Base-by-base conservation (phyloP, 2,797 vertebrate species). In the Sebastes elongatus region DNA sequence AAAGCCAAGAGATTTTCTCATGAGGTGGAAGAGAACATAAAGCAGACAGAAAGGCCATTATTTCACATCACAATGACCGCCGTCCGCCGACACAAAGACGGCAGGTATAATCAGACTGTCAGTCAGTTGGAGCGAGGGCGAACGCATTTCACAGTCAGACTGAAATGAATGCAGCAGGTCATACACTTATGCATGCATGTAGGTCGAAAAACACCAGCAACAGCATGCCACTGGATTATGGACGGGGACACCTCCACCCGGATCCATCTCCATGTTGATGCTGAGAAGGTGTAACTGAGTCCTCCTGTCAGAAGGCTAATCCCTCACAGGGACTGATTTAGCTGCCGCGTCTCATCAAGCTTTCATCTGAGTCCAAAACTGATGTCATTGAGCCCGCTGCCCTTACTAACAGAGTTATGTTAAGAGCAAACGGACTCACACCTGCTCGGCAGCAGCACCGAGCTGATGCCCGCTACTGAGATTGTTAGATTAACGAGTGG, bases 331-430 rank as follows among this genome's bases (percentile, higher is more conserved):
- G 87, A 91, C 91, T 74, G 68, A 92, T 90, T 90, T 89, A 93
- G 88, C 87, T 56, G 25, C 65, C 5, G 62, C 70, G 16, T 77
- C 87, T 77, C 79, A 71, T 87, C 67, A 27, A 67, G 83, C 90
- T 91, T 93, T 93, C 90, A 93, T 93, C 89, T 72, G 33, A 66
- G 82, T 84, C 87, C 83, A 90, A 78, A 27, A 56, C 73, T 86
- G 89, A 85, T 86, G 87, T 85, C 92, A 84, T 35, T 18, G 70
- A 79, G 69, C 25, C 27, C 8, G 11, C 76, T 28, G 63, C 65
- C 79, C 81, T 78, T 10, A 56, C 84, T 81, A 70, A 80, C 75
- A 1, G 30, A 89, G 86, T 78, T 84, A 85, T 81, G 86, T 90
- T 74, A 49, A 87, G 84, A 79, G 89, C 84, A 81, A 86, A 82